Evolutionary conservation across 2,888 invertebrate genomes (phyloP).

Genomic region (Scaptomyza polygonia): DNA sequence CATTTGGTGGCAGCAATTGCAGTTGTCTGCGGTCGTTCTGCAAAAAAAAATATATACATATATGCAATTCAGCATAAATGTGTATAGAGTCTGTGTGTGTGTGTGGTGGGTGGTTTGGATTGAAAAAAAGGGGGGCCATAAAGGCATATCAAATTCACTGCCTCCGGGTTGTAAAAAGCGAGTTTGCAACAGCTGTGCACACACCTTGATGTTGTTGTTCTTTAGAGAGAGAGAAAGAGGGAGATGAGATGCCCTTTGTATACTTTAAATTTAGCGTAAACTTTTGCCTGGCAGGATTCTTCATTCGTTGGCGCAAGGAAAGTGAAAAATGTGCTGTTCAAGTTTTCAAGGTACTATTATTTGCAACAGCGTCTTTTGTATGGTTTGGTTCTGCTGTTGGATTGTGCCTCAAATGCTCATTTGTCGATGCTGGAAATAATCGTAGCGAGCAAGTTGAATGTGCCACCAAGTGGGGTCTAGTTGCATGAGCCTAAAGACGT

Average conservation of each 20-base stretch:
- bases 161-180: constrained; percentile 41
- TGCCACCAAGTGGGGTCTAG: constrained; percentile 41
- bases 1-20: constrained; percentile 61
- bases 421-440: constrained; percentile 50
- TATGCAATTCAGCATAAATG: constrained; percentile 64
- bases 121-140: neutral
- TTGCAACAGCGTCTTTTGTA: constrained; percentile 34
- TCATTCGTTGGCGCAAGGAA: constrained; percentile 39
- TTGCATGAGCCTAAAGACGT: constrained; percentile 4
- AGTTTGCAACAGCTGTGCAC: constrained; percentile 69
- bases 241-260: constrained; percentile 33
- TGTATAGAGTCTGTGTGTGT: neutral
- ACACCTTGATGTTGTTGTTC: constrained; percentile 31
- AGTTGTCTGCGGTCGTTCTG: constrained; percentile 53
- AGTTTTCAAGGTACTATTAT: constrained; percentile 15
- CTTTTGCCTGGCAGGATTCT: constrained; percentile 47
- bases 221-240: neutral
- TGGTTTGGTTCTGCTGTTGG: constrained; percentile 15
- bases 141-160: constrained; percentile 62
- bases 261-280: constrained; percentile 63
- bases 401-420: constrained; percentile 14
- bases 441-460: constrained; percentile 47
- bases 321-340: constrained; percentile 62
- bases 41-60: constrained; percentile 18
- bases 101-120: neutral